Conservation (phyloP, 2,113 vertebrate species). For the Hylia prasina region DNA sequence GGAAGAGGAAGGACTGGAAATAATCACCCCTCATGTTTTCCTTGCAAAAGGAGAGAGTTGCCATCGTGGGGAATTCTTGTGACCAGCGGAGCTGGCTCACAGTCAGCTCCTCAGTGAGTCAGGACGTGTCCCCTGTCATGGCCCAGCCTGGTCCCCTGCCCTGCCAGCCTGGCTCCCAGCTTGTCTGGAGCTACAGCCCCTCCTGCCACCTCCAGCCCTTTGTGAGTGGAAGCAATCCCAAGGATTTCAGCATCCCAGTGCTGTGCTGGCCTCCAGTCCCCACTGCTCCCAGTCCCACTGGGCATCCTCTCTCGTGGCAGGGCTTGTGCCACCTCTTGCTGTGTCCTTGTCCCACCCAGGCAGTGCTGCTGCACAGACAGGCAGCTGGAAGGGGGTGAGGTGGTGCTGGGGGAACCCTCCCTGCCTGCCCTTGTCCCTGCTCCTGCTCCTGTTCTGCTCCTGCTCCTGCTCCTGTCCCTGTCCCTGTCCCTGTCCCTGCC, state of each 20-base stretch:
- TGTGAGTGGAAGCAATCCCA: neutral
- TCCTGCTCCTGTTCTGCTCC: too few relatives aligned
- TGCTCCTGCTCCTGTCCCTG: too few relatives aligned
- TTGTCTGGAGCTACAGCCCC: neutral
- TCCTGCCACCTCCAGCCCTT: neutral
- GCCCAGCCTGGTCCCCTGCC: neutral
- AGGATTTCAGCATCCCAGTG: neutral
- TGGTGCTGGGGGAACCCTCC: neutral
- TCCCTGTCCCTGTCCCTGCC: neutral
- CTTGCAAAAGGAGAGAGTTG: neutral
- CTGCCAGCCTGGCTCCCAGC: neutral
- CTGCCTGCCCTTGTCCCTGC: neutral
- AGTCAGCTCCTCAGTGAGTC: neutral
- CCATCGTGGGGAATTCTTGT: neutral
- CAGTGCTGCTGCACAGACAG: neutral
- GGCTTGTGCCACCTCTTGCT: neutral
- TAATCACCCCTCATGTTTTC: conserved; percentile 27
- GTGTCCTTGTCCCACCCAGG: accelerated
- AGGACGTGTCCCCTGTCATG: neutral
- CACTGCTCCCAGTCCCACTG: neutral
- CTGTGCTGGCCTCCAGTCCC: accelerated
- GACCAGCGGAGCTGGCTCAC: conserved; percentile 1
- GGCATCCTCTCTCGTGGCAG: too few relatives aligned
- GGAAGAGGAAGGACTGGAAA: conserved; percentile 52
- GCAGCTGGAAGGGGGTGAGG: accelerated